Base-by-base conservation (phyloP, 2,888 invertebrate genomes). In the Tetramorium bicarinatum region DNA sequence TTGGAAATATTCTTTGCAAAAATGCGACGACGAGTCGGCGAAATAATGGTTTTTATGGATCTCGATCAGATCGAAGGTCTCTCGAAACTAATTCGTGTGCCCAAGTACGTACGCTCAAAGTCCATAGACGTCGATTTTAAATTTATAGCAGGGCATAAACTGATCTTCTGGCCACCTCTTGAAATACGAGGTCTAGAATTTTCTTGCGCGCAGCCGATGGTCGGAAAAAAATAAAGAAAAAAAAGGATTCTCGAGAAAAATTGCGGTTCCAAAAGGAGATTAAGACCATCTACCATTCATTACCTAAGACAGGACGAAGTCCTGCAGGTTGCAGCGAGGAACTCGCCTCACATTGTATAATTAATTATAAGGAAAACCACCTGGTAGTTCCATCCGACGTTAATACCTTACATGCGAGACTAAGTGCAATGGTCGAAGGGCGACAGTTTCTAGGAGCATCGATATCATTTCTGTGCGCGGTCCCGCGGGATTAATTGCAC, bases 281-380 rank as follows among this genome's bases (percentile, higher is more conserved):
- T 82, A 82, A 82, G 76, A 29, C 66, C 56, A 47, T 75, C 76
- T 64, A 82, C 76, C 82, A 76, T 75, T 66, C 76, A 82, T 82
- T 75, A 64, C 44, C 56, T 75, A 80, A 80, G 79, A 80, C 79
- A 80, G 71, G 79, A 59, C 71, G 79, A 80, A 80, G 79, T 71
- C 79, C 47, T 38, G 59, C 47, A 61, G 79, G 79, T 80, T 71
- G 79, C 62, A 15, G 81, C 47, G 74, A 54, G 72, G 38, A 81
- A 84, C 84, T 67, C 66, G 85, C 82, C 77, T 84, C 84, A 83
- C 82, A 82, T 61, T 81, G 85, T 81, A 83, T 89, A 89, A 89
- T 89, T 89, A 88, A 89, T 89, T 89, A 83, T 84, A 83, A 86
- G 81, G 86, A 79, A 80, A 84, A 83, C 76, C 84, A 84, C 41